Conservation (phyloP, 2,888 invertebrate genomes). For the Micropterix aruncella region DNA sequence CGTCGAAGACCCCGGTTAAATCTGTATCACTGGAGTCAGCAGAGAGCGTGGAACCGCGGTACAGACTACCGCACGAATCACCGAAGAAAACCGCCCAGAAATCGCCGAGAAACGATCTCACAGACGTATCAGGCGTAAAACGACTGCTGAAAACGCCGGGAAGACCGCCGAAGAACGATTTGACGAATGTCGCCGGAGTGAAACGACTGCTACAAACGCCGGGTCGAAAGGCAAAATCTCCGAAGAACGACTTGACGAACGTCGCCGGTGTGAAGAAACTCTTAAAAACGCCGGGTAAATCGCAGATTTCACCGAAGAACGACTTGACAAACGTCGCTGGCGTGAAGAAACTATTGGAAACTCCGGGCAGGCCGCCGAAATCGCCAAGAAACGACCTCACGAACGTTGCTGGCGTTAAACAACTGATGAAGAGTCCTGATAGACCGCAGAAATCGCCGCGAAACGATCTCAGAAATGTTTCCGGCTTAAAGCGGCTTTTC, state of each 20-base stretch:
- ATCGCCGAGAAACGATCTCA: constrained; percentile 24
- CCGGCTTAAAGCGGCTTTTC: constrained; percentile 5
- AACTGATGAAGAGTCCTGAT: constrained; percentile 17
- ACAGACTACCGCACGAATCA: constrained; percentile 14
- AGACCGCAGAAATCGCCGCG: constrained; percentile 16
- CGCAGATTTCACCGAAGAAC: constrained; percentile 17
- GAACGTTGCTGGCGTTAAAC: constrained; percentile 25
- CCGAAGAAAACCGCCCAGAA: constrained; percentile 8
- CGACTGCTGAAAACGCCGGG: constrained; percentile 18
- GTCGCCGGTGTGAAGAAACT: constrained; percentile 15
- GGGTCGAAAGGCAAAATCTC: constrained; percentile 11
- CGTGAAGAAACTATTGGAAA: constrained; percentile 19
- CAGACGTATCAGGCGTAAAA: constrained; percentile 26
- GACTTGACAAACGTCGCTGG: constrained; percentile 24
- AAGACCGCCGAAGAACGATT: constrained; percentile 22
- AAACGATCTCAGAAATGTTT: constrained; percentile 19
- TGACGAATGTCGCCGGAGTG: constrained; percentile 21
- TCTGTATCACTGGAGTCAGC: constrained; percentile 18
- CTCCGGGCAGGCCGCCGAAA: constrained; percentile 13
- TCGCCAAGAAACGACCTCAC: constrained; percentile 24
- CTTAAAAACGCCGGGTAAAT: constrained; percentile 12
- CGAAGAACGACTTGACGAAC: constrained; percentile 12
- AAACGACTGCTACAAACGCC: constrained; percentile 22
- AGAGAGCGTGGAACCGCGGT: constrained; percentile 14
- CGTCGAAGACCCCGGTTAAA: constrained; percentile 19